These are phyloP conservation scores for Lysandra coridon DNA, from an alignment of 2,888 invertebrate species.

Conservation along the genomic window DNA sequence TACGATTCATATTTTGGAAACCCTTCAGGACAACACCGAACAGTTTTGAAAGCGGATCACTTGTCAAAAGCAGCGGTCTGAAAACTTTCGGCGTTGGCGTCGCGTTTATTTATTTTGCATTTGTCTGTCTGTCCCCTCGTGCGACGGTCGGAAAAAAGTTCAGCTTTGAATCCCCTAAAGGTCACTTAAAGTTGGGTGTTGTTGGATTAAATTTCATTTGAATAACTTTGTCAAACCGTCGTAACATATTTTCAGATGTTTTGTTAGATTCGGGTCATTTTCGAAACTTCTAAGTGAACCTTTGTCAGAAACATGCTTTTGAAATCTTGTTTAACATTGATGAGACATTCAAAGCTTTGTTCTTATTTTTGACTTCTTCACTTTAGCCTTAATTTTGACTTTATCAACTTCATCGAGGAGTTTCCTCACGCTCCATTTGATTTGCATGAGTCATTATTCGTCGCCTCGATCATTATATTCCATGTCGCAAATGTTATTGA, in stretches of 20 bases:
- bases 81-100: conserved; percentile 11
- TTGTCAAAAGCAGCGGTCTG: conserved; percentile 18
- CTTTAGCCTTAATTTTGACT: not conserved
- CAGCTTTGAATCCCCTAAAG: conserved; percentile 1
- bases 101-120: conserved; percentile 27
- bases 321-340: not conserved
- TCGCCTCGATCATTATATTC: conserved; percentile 20
- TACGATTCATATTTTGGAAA: not conserved
- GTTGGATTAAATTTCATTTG: conserved; percentile 13
- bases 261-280: not conserved
- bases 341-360: not conserved
- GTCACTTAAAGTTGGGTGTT: not conserved
- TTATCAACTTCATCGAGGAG: not conserved
- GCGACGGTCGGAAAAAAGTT: not conserved
- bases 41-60: conserved; percentile 16
- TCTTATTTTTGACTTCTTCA: not conserved
- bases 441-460: conserved; percentile 15
- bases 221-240: conserved; percentile 2
- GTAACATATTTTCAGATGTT: not conserved
- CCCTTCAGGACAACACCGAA: not conserved
- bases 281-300: not conserved
- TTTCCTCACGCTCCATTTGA: conserved; percentile 10
- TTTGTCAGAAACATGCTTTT: not conserved
- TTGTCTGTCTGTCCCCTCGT: conserved; percentile 8
- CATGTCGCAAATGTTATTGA: conserved; percentile 35